A percentile compares a stretch with the other conserved stretches of the same genome.
Conservation (phyloP, 37 sponge, comb jelly and placozoan genomes). For the Beroe forskalii region DNA sequence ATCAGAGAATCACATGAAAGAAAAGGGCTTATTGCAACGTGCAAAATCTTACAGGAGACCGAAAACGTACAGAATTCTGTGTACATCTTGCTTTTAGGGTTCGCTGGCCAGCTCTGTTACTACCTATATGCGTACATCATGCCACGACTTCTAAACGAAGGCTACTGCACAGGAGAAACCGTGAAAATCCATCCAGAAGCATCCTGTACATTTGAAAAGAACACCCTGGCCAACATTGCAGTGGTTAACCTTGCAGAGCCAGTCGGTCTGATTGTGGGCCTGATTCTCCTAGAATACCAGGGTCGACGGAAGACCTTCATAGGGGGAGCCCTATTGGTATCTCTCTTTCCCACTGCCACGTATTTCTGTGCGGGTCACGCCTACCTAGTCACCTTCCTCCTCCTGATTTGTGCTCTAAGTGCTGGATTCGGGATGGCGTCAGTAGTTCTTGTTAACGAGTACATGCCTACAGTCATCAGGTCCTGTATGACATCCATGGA, state of each 20-base stretch:
- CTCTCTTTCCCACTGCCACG: background rate
- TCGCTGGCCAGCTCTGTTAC: background rate
- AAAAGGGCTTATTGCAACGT: too few relatives aligned
- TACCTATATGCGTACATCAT: background rate
- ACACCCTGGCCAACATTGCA: background rate
- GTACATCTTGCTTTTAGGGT: background rate
- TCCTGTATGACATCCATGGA: background rate
- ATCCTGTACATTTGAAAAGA: background rate
- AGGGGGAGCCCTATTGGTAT: background rate
- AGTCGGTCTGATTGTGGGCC: background rate
- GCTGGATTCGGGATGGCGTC: background rate
- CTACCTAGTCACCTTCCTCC: background rate
- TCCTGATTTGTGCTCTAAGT: background rate
- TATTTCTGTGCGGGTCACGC: background rate
- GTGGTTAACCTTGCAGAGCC: background rate
- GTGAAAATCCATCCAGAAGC: background rate
- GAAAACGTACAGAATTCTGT: background rate
- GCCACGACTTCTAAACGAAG: background rate
- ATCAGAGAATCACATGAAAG: too few relatives aligned
- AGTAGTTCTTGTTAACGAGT: background rate
- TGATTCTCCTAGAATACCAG: background rate
- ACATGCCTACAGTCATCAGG: background rate
- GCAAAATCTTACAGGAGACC: background rate
- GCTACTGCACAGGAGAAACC: background rate
- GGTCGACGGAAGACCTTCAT: background rate